Evolutionary conservation across 2,888 invertebrate genomes (phyloP).

Genomic region (Gymnosoma rotundatum): DNA sequence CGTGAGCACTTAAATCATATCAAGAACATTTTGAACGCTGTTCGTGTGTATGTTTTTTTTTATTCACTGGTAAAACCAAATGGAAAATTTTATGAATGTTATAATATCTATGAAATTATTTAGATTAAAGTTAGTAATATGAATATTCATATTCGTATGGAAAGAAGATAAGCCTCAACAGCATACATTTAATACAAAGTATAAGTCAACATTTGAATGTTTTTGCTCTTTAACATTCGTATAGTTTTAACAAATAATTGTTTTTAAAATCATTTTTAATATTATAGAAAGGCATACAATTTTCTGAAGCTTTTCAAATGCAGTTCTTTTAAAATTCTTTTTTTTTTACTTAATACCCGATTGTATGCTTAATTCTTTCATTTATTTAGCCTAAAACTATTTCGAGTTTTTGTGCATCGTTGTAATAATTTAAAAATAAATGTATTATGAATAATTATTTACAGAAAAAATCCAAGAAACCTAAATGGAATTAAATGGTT

Average conservation of each 20-base stretch:
- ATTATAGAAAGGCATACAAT: too few relatives aligned
- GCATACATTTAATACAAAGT: conserved; percentile 3
- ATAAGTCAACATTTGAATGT: conserved; percentile 32
- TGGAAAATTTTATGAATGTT: neutral
- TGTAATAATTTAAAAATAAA: too few relatives aligned
- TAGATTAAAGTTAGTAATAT: conserved; percentile 37
- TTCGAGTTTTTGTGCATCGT: too few relatives aligned
- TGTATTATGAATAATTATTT: too few relatives aligned
- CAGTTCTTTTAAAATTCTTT: too few relatives aligned
- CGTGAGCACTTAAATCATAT: neutral
- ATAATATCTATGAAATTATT: neutral
- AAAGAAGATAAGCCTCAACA: conserved; percentile 31
- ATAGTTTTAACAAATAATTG: neutral
- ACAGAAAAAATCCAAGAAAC: too few relatives aligned
- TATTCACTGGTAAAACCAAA: neutral
- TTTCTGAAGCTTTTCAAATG: too few relatives aligned
- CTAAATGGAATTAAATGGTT: too few relatives aligned
- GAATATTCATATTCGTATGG: neutral
- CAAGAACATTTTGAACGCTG: neutral
- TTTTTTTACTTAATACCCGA: too few relatives aligned
- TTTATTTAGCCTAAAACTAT: too few relatives aligned
- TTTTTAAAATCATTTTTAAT: too few relatives aligned
- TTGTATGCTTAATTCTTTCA: too few relatives aligned
- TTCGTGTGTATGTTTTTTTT: neutral
- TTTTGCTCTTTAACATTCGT: neutral